Conservation (phyloP, 2,797 vertebrate species). For the Vireo griseus region DNA sequence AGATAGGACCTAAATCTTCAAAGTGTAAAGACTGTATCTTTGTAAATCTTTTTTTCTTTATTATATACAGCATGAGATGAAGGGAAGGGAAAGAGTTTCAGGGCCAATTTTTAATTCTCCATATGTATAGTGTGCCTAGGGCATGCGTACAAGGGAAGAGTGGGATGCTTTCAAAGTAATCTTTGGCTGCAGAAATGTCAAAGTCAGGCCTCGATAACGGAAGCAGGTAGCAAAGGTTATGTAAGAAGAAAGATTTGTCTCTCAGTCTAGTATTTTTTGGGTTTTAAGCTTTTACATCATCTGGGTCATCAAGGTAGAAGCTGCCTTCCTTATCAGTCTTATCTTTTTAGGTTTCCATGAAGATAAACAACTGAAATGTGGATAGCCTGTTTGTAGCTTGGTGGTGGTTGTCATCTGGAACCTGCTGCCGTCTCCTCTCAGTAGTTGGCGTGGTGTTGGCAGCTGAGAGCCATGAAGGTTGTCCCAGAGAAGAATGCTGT, state of each 20-base stretch:
- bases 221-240: not conserved
- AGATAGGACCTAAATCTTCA: not conserved
- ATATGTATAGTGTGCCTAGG: not conserved
- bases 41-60: not conserved
- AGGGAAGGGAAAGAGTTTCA: not conserved
- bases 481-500: constrained; percentile 94
- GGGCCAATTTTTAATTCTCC: not conserved
- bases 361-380: constrained; percentile 76
- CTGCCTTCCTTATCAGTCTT: constrained; percentile 27
- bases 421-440: constrained; percentile 56
- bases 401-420: constrained; percentile 66
- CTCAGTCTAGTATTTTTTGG: not conserved
- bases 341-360: constrained; percentile 73
- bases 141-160: not conserved
- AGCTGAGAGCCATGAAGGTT: constrained; percentile 77
- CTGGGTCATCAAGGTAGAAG: not conserved
- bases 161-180: not conserved
- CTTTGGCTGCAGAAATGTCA: not conserved
- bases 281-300: not conserved
- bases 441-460: constrained; percentile 51
- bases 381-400: constrained; percentile 78
- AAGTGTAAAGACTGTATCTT: not conserved
- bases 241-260: not conserved
- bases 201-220: not conserved
- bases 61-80: not conserved